phyloP scores from a whole-genome alignment of 2,113 vertebrate species.

The Leucopsar rothschildi region DNA sequence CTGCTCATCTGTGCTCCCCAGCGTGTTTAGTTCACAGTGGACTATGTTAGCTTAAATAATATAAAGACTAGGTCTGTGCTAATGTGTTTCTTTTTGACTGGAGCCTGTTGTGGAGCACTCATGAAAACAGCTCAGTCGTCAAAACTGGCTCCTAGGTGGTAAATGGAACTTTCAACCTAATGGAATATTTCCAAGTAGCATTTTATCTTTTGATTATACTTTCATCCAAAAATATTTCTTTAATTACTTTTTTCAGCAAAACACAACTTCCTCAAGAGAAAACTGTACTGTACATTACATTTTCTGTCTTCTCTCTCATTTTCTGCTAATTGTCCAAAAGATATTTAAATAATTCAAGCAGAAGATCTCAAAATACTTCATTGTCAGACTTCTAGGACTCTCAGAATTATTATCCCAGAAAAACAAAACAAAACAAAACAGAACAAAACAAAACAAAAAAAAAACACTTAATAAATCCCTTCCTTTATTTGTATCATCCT shows the following conservation, averaged over 20 bases:
- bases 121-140: background rate
- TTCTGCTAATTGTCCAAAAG: background rate
- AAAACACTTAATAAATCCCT: background rate
- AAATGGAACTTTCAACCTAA: background rate
- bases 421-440: background rate
- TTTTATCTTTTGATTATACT: background rate
- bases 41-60: background rate
- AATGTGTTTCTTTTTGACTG: background rate
- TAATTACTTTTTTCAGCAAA: background rate
- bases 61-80: background rate
- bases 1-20: background rate
- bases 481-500: background rate
- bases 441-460: background rate
- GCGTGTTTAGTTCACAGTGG: background rate
- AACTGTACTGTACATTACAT: background rate
- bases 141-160: background rate
- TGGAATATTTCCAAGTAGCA: background rate
- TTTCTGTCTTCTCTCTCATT: background rate
- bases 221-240: background rate
- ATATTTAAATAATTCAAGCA: background rate
- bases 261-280: background rate
- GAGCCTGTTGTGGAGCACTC: rapidly evolving
- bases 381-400: background rate
- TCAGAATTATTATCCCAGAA: background rate
- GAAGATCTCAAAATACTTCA: background rate